Conservation (phyloP, 1,140 invertebrate species). For the Drosophila arizonae region DNA sequence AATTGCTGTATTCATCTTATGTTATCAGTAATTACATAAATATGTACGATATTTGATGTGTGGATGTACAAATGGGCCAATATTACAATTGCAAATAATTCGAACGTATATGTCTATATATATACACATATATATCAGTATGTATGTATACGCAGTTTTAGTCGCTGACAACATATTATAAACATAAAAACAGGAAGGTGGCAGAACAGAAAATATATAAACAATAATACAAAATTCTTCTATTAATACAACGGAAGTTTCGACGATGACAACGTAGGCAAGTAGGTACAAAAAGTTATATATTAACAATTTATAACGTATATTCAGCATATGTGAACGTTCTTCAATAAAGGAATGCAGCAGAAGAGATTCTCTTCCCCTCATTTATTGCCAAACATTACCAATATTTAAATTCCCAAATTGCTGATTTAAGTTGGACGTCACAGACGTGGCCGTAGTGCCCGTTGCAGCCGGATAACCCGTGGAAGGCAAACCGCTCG, state of each 20-base stretch:
- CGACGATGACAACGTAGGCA: conserved; percentile 30
- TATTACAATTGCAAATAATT: conserved; percentile 16
- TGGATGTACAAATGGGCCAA: conserved; percentile 1
- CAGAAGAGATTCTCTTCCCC: conserved; percentile 7
- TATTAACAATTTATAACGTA: conserved; percentile 37
- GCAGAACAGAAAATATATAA: neutral
- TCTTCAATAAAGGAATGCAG: conserved; percentile 64
- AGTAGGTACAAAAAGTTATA: conserved; percentile 55
- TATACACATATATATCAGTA: conserved; percentile 4
- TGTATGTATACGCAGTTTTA: conserved; percentile 16
- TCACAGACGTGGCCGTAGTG: conserved; percentile 57
- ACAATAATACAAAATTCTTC: conserved; percentile 34
- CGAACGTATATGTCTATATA: conserved; percentile 20
- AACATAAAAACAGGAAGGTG: conserved; percentile 38
- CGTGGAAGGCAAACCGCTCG: conserved; percentile 47
- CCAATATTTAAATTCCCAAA: conserved; percentile 82
- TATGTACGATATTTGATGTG: neutral
- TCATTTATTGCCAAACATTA: conserved; percentile 82
- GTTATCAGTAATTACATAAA: conserved; percentile 16
- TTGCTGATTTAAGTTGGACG: conserved; percentile 78
- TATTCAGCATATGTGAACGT: conserved; percentile 33
- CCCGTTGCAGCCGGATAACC: conserved; percentile 37
- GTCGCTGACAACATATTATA: conserved; percentile 35
- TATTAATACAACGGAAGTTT: conserved; percentile 28
- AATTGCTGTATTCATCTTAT: conserved; percentile 28